Conservation (phyloP, 2,888 invertebrate species). For the Sphaerophoria rueppellii region DNA sequence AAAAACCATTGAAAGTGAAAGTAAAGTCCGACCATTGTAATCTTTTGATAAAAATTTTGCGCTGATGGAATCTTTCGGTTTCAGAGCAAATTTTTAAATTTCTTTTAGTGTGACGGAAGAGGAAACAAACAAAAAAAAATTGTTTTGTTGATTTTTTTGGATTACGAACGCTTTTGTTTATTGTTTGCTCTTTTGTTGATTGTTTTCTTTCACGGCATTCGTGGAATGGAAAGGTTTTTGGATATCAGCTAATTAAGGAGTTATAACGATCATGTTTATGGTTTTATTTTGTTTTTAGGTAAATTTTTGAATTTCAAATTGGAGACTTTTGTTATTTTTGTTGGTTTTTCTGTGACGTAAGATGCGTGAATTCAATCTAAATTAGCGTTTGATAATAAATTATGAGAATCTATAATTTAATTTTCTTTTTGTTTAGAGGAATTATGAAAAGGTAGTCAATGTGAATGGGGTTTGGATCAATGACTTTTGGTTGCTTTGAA, state of each 20-base stretch:
- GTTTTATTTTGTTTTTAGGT: not conserved
- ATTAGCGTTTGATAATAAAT: constrained; percentile 8
- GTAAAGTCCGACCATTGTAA: constrained; percentile 9
- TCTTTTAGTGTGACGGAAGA: constrained; percentile 15
- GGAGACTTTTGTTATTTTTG: not conserved
- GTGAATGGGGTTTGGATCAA: not conserved
- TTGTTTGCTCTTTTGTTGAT: not conserved
- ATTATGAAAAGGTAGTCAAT: not conserved
- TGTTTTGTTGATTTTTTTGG: not conserved
- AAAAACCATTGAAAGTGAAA: constrained; percentile 14
- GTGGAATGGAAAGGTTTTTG: constrained; percentile 10
- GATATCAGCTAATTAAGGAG: constrained; percentile 7
- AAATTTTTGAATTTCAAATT: not conserved
- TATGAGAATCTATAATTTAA: not conserved
- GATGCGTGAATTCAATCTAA: not conserved
- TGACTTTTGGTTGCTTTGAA: not conserved
- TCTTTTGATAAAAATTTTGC: not conserved
- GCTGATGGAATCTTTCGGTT: not conserved
- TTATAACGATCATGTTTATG: not conserved
- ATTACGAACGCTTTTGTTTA: not conserved
- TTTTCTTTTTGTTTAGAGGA: too few relatives aligned
- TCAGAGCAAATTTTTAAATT: not conserved
- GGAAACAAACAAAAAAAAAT: constrained; percentile 5
- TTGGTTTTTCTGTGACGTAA: constrained; percentile 3
- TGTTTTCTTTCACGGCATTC: not conserved